phyloP scores from a whole-genome alignment of 2,797 vertebrate genomes.

The Chromobotia macracanthus region DNA sequence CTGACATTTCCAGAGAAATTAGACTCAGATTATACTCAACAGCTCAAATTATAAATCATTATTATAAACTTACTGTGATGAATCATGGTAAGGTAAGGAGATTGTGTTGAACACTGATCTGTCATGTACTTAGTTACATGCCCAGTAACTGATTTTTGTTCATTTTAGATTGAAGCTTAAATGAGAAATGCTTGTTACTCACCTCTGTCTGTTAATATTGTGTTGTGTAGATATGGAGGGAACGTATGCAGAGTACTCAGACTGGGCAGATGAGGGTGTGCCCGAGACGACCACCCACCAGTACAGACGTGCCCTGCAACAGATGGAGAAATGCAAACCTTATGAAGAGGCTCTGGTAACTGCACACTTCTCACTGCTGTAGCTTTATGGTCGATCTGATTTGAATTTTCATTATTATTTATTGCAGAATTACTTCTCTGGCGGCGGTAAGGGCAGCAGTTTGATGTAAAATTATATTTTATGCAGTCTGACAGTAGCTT shows the following conservation, averaged over 20 bases:
- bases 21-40: too few relatives aligned
- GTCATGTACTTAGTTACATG: too few relatives aligned
- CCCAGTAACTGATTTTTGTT: too few relatives aligned
- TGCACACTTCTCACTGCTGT: not conserved
- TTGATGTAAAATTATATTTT: not conserved
- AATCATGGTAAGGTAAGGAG: too few relatives aligned
- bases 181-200: not conserved
- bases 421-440: not conserved
- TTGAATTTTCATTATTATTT: not conserved
- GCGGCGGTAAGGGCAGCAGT: not conserved
- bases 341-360: constrained; percentile 89
- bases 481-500: not conserved
- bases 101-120: too few relatives aligned
- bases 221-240: constrained; percentile 87
- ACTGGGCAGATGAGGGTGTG: constrained; percentile 90
- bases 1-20: too few relatives aligned
- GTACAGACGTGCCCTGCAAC: constrained; percentile 86
- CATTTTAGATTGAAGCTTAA: too few relatives aligned
- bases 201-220: not conserved
- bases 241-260: constrained; percentile 89
- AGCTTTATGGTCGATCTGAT: not conserved
- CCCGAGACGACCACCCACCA: constrained; percentile 76
- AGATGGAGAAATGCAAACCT: constrained; percentile 84
- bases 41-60: too few relatives aligned
- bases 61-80: too few relatives aligned